Conservation (phyloP, 2,113 vertebrate species). For the Harpagus bidentatus region DNA sequence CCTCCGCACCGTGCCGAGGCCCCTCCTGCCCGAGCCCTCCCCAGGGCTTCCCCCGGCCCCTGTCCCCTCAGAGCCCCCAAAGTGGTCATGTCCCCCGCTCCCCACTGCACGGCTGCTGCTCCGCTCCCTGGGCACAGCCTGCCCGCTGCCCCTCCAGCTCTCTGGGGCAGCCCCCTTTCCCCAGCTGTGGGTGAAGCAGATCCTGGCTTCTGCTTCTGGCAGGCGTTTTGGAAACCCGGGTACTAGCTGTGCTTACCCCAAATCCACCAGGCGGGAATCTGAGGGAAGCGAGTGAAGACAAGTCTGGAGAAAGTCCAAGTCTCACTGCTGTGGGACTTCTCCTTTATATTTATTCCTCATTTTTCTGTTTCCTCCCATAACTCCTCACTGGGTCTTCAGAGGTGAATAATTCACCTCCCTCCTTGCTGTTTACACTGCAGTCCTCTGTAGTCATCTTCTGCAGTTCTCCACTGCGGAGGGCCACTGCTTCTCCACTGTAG, state of each 20-base stretch:
- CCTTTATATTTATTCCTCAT: background rate
- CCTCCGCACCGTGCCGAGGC: background rate
- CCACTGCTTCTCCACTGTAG: background rate
- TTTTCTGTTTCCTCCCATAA: background rate
- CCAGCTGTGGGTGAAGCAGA: background rate
- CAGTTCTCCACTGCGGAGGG: background rate
- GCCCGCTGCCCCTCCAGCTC: background rate
- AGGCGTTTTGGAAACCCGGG: background rate
- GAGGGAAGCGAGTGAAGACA: background rate
- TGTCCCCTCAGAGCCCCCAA: fast-evolving
- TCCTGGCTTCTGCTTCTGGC: background rate
- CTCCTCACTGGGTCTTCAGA: background rate
- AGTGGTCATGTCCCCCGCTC: fast-evolving
- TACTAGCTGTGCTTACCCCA: background rate
- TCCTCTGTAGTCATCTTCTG: background rate
- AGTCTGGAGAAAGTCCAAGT: background rate
- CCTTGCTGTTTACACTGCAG: background rate
- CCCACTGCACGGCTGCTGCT: background rate
- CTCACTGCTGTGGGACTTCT: background rate
- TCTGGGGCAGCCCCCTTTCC: background rate
- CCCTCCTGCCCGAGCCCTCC: background rate
- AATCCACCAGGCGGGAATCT: background rate
- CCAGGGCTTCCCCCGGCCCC: background rate
- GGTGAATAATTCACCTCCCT: background rate
- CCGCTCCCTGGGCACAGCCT: background rate